A percentile compares a stretch with the other conserved stretches of the same genome.
Conservation (phyloP, 1,140 invertebrate genomes). For the Planococcus citri region DNA sequence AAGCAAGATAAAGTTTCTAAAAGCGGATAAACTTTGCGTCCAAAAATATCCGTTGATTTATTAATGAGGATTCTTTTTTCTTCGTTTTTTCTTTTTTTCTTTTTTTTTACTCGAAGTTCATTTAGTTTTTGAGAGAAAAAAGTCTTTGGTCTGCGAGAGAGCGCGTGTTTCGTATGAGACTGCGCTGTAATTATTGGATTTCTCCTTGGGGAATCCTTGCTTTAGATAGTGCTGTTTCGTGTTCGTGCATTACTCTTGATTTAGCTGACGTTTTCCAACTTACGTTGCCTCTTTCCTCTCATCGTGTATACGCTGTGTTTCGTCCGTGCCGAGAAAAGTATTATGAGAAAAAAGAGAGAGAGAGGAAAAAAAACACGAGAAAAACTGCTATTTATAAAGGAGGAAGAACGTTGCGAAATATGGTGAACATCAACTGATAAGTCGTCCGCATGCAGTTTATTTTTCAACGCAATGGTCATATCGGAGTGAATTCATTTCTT, state of each 20-base stretch:
- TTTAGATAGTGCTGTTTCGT: constrained; percentile 22
- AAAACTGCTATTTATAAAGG: constrained; percentile 10
- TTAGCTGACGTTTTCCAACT: constrained; percentile 18
- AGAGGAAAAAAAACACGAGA: constrained; percentile 1
- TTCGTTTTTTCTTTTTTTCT: constrained; percentile 1
- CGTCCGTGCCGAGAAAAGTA: background rate
- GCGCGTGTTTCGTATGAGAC: constrained; percentile 7
- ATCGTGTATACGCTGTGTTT: background rate
- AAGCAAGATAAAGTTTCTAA: constrained; percentile 7
- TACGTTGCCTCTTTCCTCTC: background rate
- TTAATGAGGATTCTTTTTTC: constrained; percentile 10
- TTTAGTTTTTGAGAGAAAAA: constrained; percentile 15
- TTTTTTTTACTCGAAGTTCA: constrained; percentile 11
- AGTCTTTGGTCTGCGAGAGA: constrained; percentile 9
- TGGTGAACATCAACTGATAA: background rate
- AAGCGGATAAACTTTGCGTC: constrained; percentile 7
- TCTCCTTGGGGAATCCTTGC: constrained; percentile 18
- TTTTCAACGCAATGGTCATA: background rate
- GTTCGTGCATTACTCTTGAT: constrained; percentile 23
- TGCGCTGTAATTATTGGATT: constrained; percentile 23
- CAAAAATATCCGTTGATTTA: constrained; percentile 15
- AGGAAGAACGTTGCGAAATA: background rate
- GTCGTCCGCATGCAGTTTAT: background rate
- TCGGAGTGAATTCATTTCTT: background rate
- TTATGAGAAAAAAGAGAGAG: no score